Conservation (phyloP, 1,140 invertebrate species). For the Popillia japonica region DNA sequence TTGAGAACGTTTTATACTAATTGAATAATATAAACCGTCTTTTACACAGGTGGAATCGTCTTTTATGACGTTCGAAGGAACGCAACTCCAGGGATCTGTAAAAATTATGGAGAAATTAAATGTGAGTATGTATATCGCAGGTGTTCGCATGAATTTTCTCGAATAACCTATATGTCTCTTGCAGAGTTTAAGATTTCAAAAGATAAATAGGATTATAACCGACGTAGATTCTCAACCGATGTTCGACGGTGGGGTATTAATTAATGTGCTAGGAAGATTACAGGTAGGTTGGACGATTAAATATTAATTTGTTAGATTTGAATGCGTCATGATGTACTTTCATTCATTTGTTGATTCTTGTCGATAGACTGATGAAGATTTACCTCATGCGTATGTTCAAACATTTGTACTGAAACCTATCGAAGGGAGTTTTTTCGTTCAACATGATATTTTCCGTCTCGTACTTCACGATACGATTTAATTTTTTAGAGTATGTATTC, state of each 20-base stretch:
- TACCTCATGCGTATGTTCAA: conserved; percentile 89
- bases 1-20: not conserved
- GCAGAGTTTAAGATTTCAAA: conserved; percentile 88
- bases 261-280: conserved; percentile 91
- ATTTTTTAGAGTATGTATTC: conserved; percentile 37
- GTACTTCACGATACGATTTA: conserved; percentile 80
- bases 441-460: conserved; percentile 91
- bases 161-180: conserved; percentile 51
- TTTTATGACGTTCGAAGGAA: conserved; percentile 95
- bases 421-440: conserved; percentile 86
- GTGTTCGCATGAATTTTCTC: not conserved
- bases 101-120: conserved; percentile 95
- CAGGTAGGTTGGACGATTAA: conserved; percentile 72
- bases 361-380: conserved; percentile 87
- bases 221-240: conserved; percentile 95
- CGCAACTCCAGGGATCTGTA: conserved; percentile 86
- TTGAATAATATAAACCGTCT: conserved; percentile 27
- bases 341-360: not conserved
- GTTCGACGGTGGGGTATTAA: conserved; percentile 93
- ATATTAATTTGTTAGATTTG: not conserved
- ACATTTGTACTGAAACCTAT: conserved; percentile 90
- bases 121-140: conserved; percentile 65
- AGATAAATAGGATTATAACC: conserved; percentile 90
- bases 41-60: conserved; percentile 82
- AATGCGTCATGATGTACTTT: not conserved